A percentile compares a stretch with the other conserved stretches of the same genome.
Conservation (phyloP, 1,140 invertebrate genomes). For the Euura lappo region DNA sequence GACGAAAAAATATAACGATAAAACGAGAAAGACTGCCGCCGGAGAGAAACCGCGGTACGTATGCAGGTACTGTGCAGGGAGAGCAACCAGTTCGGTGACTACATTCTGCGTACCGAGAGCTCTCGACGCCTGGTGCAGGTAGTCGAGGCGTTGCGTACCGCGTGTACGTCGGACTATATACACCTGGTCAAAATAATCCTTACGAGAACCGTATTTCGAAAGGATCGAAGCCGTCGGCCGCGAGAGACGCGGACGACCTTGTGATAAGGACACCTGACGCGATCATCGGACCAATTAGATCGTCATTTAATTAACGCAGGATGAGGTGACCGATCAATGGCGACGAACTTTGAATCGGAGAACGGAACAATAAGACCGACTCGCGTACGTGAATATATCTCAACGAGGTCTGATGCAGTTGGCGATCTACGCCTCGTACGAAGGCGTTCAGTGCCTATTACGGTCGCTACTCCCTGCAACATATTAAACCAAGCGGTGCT, state of each 20-base stretch:
- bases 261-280: background rate
- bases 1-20: no score
- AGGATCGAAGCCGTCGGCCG: background rate
- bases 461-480: conserved; percentile 3
- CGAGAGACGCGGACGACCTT: background rate
- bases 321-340: no score
- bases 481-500: conserved; percentile 7
- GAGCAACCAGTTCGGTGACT: conserved; percentile 6
- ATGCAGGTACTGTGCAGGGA: background rate
- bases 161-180: background rate
- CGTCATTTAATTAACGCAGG: no score
- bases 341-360: no score
- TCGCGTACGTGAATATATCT: conserved; percentile 5
- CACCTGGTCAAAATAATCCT: background rate
- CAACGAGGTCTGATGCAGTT: conserved; percentile 6
- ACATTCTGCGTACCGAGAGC: background rate
- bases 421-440: background rate
- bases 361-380: no score
- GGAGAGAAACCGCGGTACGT: background rate
- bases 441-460: conserved; percentile 4
- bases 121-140: background rate
- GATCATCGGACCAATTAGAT: no score
- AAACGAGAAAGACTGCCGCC: background rate
- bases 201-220: background rate
- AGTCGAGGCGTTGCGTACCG: background rate